Percentiles rank a stretch among this genome's conserved stretches.
Evolutionary conservation across 2,888 invertebrate species (phyloP).

Genomic region (Carabus problematicus): DNA sequence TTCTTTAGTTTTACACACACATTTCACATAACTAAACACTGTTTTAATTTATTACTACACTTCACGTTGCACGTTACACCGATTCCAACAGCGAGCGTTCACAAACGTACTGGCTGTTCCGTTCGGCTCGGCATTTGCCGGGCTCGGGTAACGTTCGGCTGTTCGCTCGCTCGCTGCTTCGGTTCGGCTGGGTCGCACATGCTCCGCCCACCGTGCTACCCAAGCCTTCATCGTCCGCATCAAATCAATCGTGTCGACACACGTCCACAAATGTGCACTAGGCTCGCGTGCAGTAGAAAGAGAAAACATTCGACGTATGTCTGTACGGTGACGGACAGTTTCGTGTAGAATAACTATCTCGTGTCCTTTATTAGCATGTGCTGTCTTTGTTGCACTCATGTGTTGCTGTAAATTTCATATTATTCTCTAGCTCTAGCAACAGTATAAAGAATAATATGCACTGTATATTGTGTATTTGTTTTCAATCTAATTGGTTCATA

Average conservation of each 20-base stretch:
- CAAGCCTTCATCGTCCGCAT: slow-evolving; percentile 22
- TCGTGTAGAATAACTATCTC: slow-evolving; percentile 56
- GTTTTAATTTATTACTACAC: slow-evolving; percentile 52
- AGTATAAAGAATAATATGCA: background rate
- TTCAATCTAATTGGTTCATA: too few species aligned
- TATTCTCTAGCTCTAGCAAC: background rate
- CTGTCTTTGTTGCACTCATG: slow-evolving; percentile 50
- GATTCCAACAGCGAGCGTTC: slow-evolving; percentile 38
- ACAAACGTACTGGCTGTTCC: slow-evolving; percentile 38
- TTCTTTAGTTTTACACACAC: slow-evolving; percentile 46
- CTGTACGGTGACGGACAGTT: slow-evolving; percentile 50
- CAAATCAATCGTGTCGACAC: slow-evolving; percentile 32
- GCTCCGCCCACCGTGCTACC: slow-evolving; percentile 42
- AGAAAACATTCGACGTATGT: slow-evolving; percentile 49
- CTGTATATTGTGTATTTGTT: too few species aligned
- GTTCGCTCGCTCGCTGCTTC: slow-evolving; percentile 26
- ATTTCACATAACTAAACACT: slow-evolving; percentile 50
- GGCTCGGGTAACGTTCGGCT: slow-evolving; percentile 18
- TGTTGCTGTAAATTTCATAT: slow-evolving; percentile 26
- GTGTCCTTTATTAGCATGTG: slow-evolving; percentile 54
- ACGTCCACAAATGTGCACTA: slow-evolving; percentile 14
- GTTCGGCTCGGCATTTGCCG: background rate
- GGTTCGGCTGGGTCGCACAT: slow-evolving; percentile 47
- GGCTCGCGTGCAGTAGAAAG: slow-evolving; percentile 47
- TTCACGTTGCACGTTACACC: slow-evolving; percentile 39